A percentile compares a stretch with the other conserved stretches of the same genome.
phyloP scores from a whole-genome alignment of 2,797 vertebrate genomes.

The Picus viridis region DNA sequence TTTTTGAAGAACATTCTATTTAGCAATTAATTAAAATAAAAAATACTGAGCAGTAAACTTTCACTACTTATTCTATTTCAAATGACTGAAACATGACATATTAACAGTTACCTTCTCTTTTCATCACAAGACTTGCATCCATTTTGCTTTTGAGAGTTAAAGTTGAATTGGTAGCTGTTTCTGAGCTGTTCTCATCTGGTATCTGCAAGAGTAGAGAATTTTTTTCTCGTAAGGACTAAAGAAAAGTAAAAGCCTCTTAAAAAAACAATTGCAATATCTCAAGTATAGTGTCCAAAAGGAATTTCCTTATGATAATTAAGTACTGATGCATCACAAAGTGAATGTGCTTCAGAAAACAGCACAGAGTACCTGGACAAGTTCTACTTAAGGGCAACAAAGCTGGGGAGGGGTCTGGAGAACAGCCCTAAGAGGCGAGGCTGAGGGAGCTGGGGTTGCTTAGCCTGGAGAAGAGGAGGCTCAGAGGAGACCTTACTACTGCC shows the following conservation, averaged over 20 bases:
- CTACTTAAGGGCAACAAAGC: not conserved
- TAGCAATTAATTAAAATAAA: not conserved
- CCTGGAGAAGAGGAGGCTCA: too few relatives aligned
- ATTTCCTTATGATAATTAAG: not conserved
- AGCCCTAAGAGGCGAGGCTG: too few relatives aligned
- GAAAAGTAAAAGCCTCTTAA: not conserved
- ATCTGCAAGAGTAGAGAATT: conserved; percentile 65
- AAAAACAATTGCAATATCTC: not conserved
- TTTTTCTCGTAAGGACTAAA: conserved; percentile 72
- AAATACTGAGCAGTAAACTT: not conserved
- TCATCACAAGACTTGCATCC: conserved; percentile 61
- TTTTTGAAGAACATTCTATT: not conserved
- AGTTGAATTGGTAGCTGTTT: conserved; percentile 77
- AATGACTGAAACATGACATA: not conserved
- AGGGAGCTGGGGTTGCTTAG: too few relatives aligned
- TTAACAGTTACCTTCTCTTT: conserved; percentile 68
- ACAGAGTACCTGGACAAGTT: not conserved
- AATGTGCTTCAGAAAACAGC: not conserved
- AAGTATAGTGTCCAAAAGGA: not conserved
- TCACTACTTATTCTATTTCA: not conserved
- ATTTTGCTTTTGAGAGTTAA: conserved; percentile 80
- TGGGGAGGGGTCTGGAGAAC: too few relatives aligned
- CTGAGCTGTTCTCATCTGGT: conserved; percentile 76
- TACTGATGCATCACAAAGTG: accelerated
- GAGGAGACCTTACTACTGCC: too few relatives aligned